These are phyloP conservation scores for Geococcyx californianus DNA, from an alignment of 2,113 vertebrate species.

Conservation along the genomic window DNA sequence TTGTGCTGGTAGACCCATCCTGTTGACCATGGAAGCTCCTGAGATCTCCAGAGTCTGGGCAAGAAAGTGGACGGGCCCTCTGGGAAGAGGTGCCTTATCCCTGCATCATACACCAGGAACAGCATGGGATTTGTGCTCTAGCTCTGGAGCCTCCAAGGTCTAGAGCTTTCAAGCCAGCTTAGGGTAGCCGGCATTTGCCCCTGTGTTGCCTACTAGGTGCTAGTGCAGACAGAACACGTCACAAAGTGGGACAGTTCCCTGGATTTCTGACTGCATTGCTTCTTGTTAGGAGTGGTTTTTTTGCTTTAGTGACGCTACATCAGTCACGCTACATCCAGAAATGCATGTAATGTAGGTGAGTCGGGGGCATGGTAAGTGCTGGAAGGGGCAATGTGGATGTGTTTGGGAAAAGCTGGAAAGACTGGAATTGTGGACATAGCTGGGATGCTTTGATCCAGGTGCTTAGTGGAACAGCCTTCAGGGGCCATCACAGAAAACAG, in stretches of 20 bases:
- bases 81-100: background rate
- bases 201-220: background rate
- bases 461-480: background rate
- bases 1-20: background rate
- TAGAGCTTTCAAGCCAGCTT: background rate
- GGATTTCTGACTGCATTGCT: background rate
- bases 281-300: background rate
- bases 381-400: background rate
- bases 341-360: background rate
- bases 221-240: background rate
- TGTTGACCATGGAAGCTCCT: background rate
- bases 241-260: background rate
- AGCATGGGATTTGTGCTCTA: background rate
- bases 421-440: background rate
- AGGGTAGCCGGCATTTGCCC: background rate
- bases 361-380: background rate
- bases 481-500: background rate
- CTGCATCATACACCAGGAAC: background rate
- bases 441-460: slow-evolving; percentile 1
- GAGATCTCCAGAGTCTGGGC: background rate
- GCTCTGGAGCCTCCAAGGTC: background rate
- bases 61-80: background rate
- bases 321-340: background rate
- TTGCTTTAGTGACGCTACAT: background rate
- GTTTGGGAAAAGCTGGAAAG: background rate